phyloP scores from a whole-genome alignment of 2,113 vertebrate genomes.

The Syngnathus typhle region DNA sequence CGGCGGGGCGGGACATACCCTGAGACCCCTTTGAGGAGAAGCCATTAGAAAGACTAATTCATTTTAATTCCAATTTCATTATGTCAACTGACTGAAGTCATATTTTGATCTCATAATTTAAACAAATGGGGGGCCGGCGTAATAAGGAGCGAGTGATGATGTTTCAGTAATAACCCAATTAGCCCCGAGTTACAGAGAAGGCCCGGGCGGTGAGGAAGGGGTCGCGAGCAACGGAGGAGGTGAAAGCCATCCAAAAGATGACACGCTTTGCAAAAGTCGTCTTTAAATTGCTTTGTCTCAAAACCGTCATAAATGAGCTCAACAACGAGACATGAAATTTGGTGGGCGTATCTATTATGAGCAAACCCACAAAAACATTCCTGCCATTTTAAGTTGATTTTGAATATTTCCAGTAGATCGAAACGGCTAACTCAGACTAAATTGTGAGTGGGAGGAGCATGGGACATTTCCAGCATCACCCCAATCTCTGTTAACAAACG shows the following conservation, averaged over 20 bases:
- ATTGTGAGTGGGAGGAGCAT: too few relatives aligned
- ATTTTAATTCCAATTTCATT: conserved; percentile 76
- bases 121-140: conserved; percentile 62
- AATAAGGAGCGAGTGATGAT: conserved; percentile 72
- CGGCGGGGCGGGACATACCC: conserved; percentile 42
- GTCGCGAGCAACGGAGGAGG: background rate
- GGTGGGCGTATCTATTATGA: background rate
- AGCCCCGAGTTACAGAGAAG: conserved; percentile 59
- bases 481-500: too few relatives aligned
- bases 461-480: too few relatives aligned
- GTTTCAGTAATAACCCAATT: conserved; percentile 77
- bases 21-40: conserved; percentile 58
- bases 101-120: conserved; percentile 76
- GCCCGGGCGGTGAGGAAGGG: conserved; percentile 38
- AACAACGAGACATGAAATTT: background rate
- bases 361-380: background rate
- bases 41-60: conserved; percentile 77
- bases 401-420: background rate
- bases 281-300: background rate
- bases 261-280: background rate
- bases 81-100: conserved; percentile 72
- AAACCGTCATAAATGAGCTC: background rate
- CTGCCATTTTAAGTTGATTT: background rate
- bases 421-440: too few relatives aligned
- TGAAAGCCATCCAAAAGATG: background rate